These are phyloP conservation scores for Diorhabda sublineata DNA, from an alignment of 1,140 invertebrate species.

Conservation along the genomic window DNA sequence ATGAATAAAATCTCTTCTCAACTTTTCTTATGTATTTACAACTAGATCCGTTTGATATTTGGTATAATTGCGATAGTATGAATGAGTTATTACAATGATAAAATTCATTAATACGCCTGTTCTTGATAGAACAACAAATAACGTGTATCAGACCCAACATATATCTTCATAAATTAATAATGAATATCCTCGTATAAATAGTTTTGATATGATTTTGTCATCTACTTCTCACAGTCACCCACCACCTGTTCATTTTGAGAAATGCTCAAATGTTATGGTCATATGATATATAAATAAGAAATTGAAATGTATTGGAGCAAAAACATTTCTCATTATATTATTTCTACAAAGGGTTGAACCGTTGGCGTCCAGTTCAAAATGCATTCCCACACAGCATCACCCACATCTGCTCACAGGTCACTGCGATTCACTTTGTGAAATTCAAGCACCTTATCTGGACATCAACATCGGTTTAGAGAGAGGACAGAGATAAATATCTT, in stretches of 20 bases:
- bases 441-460: constrained; percentile 16
- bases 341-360: constrained; percentile 10
- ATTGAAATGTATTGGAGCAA: constrained; percentile 12
- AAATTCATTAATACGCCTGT: no score
- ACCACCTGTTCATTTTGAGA: not conserved
- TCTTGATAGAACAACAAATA: no score
- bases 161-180: no score
- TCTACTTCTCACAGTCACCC: not conserved
- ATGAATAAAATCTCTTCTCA: no score
- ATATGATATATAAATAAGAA: not conserved
- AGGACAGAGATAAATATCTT: constrained; percentile 13
- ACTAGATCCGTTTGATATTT: no score
- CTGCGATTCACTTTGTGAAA: constrained; percentile 13
- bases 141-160: no score
- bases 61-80: no score
- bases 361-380: constrained; percentile 2
- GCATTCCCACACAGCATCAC: constrained; percentile 19
- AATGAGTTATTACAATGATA: no score
- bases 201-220: no score
- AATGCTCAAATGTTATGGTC: not conserved
- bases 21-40: no score
- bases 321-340: constrained; percentile 13
- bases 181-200: no score
- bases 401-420: constrained; percentile 20
- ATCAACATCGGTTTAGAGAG: constrained; percentile 8